Conservation (phyloP, 2,113 vertebrate genomes). For the Gopherus flavomarginatus region DNA sequence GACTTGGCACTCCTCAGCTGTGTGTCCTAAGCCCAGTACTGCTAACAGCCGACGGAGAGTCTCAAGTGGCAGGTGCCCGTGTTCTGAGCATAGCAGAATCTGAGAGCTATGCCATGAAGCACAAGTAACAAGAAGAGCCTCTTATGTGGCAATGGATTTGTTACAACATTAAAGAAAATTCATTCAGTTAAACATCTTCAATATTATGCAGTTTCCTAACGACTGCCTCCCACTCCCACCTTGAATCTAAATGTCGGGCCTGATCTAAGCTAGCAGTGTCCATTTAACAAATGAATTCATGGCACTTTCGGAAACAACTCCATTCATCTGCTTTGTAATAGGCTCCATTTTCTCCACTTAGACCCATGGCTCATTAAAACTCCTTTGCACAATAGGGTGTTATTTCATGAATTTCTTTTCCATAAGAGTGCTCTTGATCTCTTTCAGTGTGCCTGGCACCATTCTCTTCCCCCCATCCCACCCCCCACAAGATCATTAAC, state of each 20-base stretch:
- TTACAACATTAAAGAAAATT: not conserved
- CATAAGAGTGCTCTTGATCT: not conserved
- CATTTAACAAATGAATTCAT: not conserved
- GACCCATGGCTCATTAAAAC: not conserved
- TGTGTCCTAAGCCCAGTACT: not conserved
- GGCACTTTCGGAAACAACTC: not conserved
- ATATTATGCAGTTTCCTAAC: not conserved
- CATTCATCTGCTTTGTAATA: not conserved
- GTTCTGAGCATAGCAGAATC: fast-evolving
- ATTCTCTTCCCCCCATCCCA: fast-evolving
- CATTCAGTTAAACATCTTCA: fast-evolving
- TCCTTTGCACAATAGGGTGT: not conserved
- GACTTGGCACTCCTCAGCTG: not conserved
- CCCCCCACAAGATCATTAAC: not conserved
- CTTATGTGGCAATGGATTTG: not conserved
- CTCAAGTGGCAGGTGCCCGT: fast-evolving
- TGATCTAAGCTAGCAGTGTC: constrained; percentile 1
- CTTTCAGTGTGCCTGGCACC: fast-evolving
- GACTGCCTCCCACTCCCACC: not conserved
- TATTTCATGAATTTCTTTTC: not conserved
- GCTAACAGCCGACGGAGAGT: fast-evolving
- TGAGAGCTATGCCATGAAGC: not conserved
- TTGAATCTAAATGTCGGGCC: constrained; percentile 3
- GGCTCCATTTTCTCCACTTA: not conserved
- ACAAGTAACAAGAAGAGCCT: not conserved